Evolutionary conservation across 2,113 vertebrate genomes (phyloP), one percentile per base, ranked within the genome.

Genomic region (Solea solea): DNA sequence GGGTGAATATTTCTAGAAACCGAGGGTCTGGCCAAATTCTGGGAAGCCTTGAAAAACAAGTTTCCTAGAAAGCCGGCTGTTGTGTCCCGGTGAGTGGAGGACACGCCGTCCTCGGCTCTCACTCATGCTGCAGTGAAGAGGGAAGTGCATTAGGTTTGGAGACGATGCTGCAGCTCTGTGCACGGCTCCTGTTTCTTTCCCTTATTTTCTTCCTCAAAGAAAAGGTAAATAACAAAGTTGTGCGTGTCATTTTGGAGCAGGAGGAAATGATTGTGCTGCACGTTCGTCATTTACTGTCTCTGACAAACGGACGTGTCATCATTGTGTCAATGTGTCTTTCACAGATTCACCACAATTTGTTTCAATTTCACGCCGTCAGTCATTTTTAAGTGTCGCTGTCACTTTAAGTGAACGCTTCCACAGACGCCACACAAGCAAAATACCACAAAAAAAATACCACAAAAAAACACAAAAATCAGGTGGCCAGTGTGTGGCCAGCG

Each of bases 281-380:
- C 16, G 25, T 54, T 69, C 56, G n/a, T 69, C n/a, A n/a, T 51
- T 69, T 49, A 12, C 40, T 54, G 21, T 63, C 69, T 76, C 7
- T 52, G 51, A 21, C 48, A 79, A 67, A 39, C 52, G 48, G 7
- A 68, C 8, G 55, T 25, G 45, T 72, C 9, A 58, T 78, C 67
- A 64, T 9, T 2, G 14, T 72, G 78, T 78, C 74, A 72, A 4
- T n/a, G n/a, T n/a, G n/a, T 50, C 46, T 53, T 5, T 74, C 74
- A 75, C 62, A 68, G 9, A 42, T 54, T 59, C 13, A 48, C 7
- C 5, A n/a, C 46, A 13, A 46, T 80, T 69, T 80, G 14, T 50
- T 55, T 75, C 76, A 76, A 55, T 60, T 83, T 49, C 54, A 40
- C 34, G 34, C 15, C 13, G 14, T 76, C 62, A 41, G n/a, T 51